A percentile compares a stretch with the other conserved stretches of the same genome.
phyloP scores from a whole-genome alignment of 2,888 invertebrate genomes.

The Dryadula phaetusa region DNA sequence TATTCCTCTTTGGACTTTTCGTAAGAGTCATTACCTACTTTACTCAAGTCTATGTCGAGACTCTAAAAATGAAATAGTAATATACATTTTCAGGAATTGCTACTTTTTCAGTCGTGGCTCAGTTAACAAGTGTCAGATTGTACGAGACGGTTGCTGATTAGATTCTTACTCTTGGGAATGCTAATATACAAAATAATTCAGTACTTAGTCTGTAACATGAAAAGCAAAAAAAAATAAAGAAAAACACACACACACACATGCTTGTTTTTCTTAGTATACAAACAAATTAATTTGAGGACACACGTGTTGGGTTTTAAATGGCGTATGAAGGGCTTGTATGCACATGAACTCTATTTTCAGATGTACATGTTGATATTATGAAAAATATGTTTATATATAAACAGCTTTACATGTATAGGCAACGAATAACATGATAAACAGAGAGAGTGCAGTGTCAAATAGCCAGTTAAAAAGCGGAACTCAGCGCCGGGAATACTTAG shows the following conservation, averaged over 20 bases:
- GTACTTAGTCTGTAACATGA: too few relatives aligned
- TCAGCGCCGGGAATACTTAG: too few relatives aligned
- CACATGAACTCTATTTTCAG: too few relatives aligned
- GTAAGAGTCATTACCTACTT: conserved; percentile 16
- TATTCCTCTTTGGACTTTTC: not conserved
- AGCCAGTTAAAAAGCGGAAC: too few relatives aligned
- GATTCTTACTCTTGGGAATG: not conserved
- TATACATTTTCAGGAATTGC: not conserved
- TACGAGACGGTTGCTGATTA: not conserved
- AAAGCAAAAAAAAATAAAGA: too few relatives aligned
- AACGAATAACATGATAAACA: too few relatives aligned
- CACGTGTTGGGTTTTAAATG: not conserved
- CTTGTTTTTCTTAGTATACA: not conserved
- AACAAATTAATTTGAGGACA: conserved; percentile 5
- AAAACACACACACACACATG: too few relatives aligned
- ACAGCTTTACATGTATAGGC: too few relatives aligned
- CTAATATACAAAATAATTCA: too few relatives aligned
- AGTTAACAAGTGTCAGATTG: not conserved
- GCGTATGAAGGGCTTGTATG: not conserved
- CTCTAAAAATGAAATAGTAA: conserved; percentile 7
- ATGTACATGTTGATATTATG: too few relatives aligned
- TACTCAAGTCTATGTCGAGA: conserved; percentile 15
- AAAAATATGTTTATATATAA: not conserved
- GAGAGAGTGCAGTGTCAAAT: too few relatives aligned
- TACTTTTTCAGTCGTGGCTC: not conserved